A percentile compares a stretch with the other conserved stretches of the same genome.
phyloP scores from a whole-genome alignment of 2,113 vertebrate genomes.

The Thymallus thymallus region DNA sequence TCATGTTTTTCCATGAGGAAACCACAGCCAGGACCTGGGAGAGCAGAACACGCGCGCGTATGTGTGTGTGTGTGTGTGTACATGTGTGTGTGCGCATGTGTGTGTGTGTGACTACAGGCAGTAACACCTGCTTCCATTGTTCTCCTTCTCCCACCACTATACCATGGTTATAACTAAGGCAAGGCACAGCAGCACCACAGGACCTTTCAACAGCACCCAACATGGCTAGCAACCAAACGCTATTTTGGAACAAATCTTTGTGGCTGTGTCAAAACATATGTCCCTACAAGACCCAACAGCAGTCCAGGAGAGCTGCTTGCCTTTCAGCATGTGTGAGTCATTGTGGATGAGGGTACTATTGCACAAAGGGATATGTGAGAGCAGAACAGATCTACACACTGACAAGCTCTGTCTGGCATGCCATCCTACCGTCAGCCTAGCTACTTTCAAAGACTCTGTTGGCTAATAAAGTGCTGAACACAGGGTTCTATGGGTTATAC shows the following conservation, averaged over 20 bases:
- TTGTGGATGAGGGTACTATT: background rate
- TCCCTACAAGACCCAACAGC: background rate
- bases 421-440: no score
- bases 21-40: background rate
- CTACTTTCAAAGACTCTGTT: background rate
- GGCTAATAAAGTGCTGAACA: no score
- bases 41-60: background rate
- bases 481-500: background rate
- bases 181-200: background rate
- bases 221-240: background rate
- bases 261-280: constrained; percentile 8
- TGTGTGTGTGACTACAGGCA: background rate
- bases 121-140: background rate
- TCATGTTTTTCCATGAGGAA: background rate
- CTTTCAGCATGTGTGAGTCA: background rate
- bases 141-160: no score
- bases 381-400: background rate
- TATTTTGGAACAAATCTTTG: constrained; percentile 9
- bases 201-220: background rate
- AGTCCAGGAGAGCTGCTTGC: background rate
- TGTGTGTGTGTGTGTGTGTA: background rate
- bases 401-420: no score
- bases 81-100: background rate
- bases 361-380: background rate
- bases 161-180: no score